phyloP scores from a whole-genome alignment of 2,888 invertebrate species.

The Vesta saturnalis region DNA sequence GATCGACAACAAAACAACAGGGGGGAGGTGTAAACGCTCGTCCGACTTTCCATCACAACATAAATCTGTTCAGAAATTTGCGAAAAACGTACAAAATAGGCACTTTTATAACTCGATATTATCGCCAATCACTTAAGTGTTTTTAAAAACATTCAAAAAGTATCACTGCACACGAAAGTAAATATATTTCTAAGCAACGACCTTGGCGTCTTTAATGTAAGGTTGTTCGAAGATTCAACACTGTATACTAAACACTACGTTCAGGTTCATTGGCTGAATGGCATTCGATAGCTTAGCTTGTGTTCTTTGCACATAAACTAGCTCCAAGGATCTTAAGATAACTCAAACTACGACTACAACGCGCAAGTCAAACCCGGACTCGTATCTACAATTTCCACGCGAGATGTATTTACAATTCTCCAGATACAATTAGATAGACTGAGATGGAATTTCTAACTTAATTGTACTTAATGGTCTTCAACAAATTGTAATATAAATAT shows the following conservation, averaged over 20 bases:
- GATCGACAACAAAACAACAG: constrained; percentile 45
- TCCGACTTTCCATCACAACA: constrained; percentile 57
- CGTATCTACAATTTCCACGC: constrained; percentile 20
- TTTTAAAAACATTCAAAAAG: constrained; percentile 24
- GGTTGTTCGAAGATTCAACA: constrained; percentile 48
- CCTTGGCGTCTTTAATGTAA: constrained; percentile 46
- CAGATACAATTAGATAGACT: neutral
- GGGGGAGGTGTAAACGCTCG: constrained; percentile 51
- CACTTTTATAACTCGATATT: neutral
- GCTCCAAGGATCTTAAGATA: constrained; percentile 30
- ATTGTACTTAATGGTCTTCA: no score
- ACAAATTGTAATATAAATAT: no score
- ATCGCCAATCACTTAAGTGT: neutral
- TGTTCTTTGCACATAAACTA: constrained; percentile 28
- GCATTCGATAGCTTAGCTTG: constrained; percentile 42
- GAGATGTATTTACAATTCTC: constrained; percentile 15
- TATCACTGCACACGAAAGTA: neutral
- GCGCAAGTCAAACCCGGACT: constrained; percentile 21
- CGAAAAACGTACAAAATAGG: constrained; percentile 50
- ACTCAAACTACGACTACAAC: constrained; percentile 19
- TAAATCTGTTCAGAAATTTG: constrained; percentile 57
- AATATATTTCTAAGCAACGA: constrained; percentile 35
- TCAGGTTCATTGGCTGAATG: constrained; percentile 49
- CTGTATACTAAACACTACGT: constrained; percentile 39
- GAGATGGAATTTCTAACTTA: constrained; percentile 17